phyloP scores from a whole-genome alignment of 2,113 vertebrate genomes.

The Heloderma charlesbogerti region DNA sequence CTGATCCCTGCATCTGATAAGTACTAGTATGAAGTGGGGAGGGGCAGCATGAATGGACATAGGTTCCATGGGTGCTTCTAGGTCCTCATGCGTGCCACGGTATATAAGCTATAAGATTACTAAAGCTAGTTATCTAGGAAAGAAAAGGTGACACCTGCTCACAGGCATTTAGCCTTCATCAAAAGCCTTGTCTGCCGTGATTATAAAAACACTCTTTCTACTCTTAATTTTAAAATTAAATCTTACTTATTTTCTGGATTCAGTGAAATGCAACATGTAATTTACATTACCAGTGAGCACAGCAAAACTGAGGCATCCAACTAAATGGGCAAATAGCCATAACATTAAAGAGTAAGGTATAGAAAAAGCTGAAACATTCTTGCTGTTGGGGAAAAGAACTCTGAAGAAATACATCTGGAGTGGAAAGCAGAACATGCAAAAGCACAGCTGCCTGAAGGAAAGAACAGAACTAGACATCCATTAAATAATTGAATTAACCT shows the following conservation, averaged over 20 bases:
- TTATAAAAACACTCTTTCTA: neutral
- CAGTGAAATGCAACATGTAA: neutral
- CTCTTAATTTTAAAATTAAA: neutral
- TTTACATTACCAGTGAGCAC: neutral
- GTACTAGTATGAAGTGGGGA: neutral
- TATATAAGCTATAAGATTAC: neutral
- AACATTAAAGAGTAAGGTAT: slow-evolving; percentile 12
- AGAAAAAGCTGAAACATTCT: slow-evolving; percentile 28
- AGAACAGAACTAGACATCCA: slow-evolving; percentile 47
- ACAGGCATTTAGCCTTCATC: neutral
- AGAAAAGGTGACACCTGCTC: neutral
- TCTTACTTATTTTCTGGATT: slow-evolving; percentile 17
- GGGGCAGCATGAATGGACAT: neutral
- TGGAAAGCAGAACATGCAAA: slow-evolving; percentile 44
- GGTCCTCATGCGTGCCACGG: neutral
- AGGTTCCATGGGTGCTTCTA: neutral
- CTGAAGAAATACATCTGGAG: slow-evolving; percentile 31
- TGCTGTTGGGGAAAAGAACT: slow-evolving; percentile 38
- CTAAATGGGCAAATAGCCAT: neutral
- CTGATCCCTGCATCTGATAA: neutral
- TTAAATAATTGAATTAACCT: slow-evolving; percentile 70
- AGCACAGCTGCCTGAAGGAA: slow-evolving; percentile 61
- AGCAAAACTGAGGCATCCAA: neutral
- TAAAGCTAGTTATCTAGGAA: neutral
- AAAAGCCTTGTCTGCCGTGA: neutral